These are phyloP conservation scores for Temnothorax rugatulus DNA, from an alignment of 2,888 invertebrate species.

Conservation along the genomic window DNA sequence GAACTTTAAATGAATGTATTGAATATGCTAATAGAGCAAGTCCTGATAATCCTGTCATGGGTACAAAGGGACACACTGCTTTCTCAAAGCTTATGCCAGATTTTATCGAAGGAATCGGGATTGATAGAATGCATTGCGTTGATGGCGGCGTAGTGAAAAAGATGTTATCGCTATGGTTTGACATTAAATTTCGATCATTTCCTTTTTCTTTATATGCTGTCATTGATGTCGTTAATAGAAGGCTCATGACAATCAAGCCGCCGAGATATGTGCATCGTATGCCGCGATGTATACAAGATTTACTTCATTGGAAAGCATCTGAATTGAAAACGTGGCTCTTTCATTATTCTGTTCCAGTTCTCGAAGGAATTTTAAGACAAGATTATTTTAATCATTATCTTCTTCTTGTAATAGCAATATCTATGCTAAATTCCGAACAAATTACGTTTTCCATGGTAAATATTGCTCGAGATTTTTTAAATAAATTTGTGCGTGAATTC, in stretches of 20 bases:
- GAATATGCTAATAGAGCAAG: slow-evolving; percentile 54
- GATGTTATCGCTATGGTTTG: slow-evolving; percentile 56
- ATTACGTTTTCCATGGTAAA: slow-evolving; percentile 45
- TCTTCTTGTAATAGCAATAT: slow-evolving; percentile 45
- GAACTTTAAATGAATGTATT: slow-evolving; percentile 56
- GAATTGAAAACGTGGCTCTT: slow-evolving; percentile 64
- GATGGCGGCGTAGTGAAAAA: slow-evolving; percentile 64
- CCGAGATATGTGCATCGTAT: slow-evolving; percentile 66
- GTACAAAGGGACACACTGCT: slow-evolving; percentile 58
- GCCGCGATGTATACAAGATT: slow-evolving; percentile 57
- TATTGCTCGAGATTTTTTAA: slow-evolving; percentile 32
- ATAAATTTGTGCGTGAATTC: slow-evolving; percentile 59
- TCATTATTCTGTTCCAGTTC: slow-evolving; percentile 62
- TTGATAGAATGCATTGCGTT: slow-evolving; percentile 67
- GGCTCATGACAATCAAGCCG: slow-evolving; percentile 58
- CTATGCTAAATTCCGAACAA: slow-evolving; percentile 46
- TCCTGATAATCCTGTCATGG: slow-evolving; percentile 52
- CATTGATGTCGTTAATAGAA: slow-evolving; percentile 47
- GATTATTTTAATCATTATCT: slow-evolving; percentile 59
- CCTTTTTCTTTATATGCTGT: slow-evolving; percentile 57
- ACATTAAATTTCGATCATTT: slow-evolving; percentile 29
- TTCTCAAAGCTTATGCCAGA: slow-evolving; percentile 62
- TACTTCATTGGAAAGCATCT: slow-evolving; percentile 69
- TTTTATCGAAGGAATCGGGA: slow-evolving; percentile 60
- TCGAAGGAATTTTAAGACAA: slow-evolving; percentile 46